These are phyloP conservation scores for Thinocorus orbignyianus DNA, from an alignment of 2,113 vertebrate species.

Conservation along the genomic window DNA sequence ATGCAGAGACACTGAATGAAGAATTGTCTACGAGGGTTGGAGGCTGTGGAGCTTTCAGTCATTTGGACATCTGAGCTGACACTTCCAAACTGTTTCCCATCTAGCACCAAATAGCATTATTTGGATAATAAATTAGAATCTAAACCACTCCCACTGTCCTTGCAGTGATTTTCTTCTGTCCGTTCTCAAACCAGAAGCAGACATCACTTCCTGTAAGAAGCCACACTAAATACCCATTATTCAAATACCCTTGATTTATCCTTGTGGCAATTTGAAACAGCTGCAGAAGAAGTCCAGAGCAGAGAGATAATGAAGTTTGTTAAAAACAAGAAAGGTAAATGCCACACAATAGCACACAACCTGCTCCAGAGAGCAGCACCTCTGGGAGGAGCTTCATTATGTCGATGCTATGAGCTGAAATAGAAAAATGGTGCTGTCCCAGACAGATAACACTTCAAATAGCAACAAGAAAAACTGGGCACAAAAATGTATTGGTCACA, in stretches of 20 bases:
- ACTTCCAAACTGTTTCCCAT: neutral
- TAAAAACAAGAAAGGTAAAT: neutral
- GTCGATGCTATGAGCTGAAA: neutral
- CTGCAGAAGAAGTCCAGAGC: neutral
- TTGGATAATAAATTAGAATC: neutral
- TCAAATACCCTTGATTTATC: neutral
- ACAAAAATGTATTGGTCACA: neutral
- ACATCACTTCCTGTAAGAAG: neutral
- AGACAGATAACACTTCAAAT: neutral
- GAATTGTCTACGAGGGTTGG: neutral
- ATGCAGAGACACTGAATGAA: neutral
- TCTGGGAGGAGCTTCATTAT: neutral
- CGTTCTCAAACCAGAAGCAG: neutral
- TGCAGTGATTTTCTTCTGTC: neutral
- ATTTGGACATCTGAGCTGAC: neutral
- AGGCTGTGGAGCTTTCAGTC: neutral
- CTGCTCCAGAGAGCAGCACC: neutral
- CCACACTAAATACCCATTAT: neutral
- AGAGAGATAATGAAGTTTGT: neutral
- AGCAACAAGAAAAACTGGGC: neutral
- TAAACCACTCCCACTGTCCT: neutral
- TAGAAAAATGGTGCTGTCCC: neutral
- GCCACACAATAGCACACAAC: neutral
- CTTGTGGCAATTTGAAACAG: neutral
- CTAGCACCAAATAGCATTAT: neutral